Base-by-base conservation (phyloP, 2,113 vertebrate species). In the Cynopterus brachyotis region DNA sequence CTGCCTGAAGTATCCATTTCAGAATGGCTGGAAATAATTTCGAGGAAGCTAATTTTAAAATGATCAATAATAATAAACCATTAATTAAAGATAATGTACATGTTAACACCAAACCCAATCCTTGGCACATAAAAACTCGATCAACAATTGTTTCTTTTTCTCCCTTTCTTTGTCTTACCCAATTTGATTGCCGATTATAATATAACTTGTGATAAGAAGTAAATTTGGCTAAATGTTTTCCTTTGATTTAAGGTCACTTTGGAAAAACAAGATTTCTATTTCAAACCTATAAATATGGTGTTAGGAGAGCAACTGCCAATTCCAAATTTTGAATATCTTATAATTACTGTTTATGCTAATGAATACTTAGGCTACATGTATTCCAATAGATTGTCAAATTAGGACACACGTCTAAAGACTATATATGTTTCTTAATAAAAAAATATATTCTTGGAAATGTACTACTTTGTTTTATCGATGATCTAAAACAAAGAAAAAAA, bases 31-130 rank as follows among this genome's bases (percentile, higher is more conserved):
- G 32, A 93, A 96, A 85, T 72, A 96, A 72, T 47, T 84, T 82
- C 12, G 50, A 55, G 35, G 70, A 28, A 73, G 42, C 55, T 95
- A 85, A 87, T 92, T 94, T 89, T 93, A 94, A 96, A 81, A 92
- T 88, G 85, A 95, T 89, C 62, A 90, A 55, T 89, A 72, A 83
- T 16, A 93, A 89, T 75, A 90, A 64, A 55, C n/a, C 42, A 55
- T 93, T 94, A 82, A 72, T 45, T 88, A 97, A 86, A 75, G 35
- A 76, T 40, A 96, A 42, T 12, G 1, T 59, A 45, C 10, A 19
- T 91, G 26, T 35, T 80, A 89, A 69, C 32, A 92, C 32, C 6
- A 53, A 96, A 95, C 53, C 6, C 66, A 96, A 47, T 72, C 6
- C 75, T 53, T 96, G 78, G 59, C 81, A 94, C 12, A 67, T 53